phyloP scores from a whole-genome alignment of 2,888 invertebrate species.

The Apotomis capreana region DNA sequence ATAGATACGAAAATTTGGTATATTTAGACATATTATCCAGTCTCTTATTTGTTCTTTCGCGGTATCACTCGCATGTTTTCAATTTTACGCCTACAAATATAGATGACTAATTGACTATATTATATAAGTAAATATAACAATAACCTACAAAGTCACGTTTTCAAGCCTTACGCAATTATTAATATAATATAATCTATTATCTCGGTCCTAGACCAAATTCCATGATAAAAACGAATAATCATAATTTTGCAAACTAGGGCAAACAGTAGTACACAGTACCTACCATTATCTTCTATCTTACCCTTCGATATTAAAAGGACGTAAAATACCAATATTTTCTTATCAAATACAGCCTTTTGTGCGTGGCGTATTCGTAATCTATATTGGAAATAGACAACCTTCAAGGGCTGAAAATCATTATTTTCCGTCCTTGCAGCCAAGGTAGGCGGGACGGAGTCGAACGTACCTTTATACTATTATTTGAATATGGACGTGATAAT shows the following conservation, averaged over 20 bases:
- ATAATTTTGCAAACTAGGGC: background rate
- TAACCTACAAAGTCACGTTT: too few relatives aligned
- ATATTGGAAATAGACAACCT: slow-evolving; percentile 19
- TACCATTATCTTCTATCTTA: background rate
- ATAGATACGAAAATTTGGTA: too few relatives aligned
- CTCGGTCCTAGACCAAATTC: background rate
- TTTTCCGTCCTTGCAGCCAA: slow-evolving; percentile 20
- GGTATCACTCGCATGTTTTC: too few relatives aligned
- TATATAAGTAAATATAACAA: too few relatives aligned
- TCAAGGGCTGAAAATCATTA: slow-evolving; percentile 24
- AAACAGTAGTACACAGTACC: background rate
- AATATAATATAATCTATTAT: too few relatives aligned
- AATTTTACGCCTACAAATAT: too few relatives aligned
- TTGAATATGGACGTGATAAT: background rate
- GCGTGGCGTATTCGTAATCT: slow-evolving; percentile 12
- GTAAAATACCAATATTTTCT: background rate
- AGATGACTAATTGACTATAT: too few relatives aligned
- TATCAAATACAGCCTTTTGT: background rate
- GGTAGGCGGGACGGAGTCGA: slow-evolving; percentile 1
- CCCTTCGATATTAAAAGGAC: background rate
- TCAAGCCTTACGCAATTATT: too few relatives aligned
- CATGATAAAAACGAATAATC: background rate
- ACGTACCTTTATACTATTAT: slow-evolving; percentile 1
- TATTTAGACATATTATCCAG: too few relatives aligned
- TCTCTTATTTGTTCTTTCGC: too few relatives aligned